Base-by-base conservation (phyloP, 64 coral and sea anemone species). In the Actinia tenebrosa region DNA sequence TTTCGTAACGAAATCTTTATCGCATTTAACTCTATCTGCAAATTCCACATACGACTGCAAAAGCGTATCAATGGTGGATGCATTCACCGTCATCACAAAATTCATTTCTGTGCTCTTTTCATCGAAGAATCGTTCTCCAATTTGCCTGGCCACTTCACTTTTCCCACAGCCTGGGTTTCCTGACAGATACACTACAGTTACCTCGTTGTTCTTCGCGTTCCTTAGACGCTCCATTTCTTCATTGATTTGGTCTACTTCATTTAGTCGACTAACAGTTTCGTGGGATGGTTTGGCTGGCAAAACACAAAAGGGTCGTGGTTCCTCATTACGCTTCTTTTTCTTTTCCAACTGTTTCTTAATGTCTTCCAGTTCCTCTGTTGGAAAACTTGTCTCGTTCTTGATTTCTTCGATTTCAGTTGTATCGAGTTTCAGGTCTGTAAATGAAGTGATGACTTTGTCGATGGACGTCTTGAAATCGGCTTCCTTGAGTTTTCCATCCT, bases 331-430 rank as follows among this genome's bases (percentile, higher is more conserved):
- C 16, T 80, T 86, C 22, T 91, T 91, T 54, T 86, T 30, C 47
- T 87, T 68, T 1, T 46, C 60, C 8, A 91, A 60, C 78, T 91
- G 53, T 79, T 87, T 45, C 47, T 68, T 44, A 10, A 91, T 46
- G 18, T 87, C 60, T 42, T 66, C 20, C 17, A 91, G 15, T 58
- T 91, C 84, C 22, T 91, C 56, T 1, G 89, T 91, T 47, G 71
- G 89, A 85, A 91, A 91, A 13, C 66, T 91, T 45, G 53, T 91
- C 56, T 91, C 84, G 54, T 78, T 86, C 79, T 47, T 63, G 13
- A 91, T 61, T 18, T 91, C 77, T 19, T 91, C 71, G 78, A 91
- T 87, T 10, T 80, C 53, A 17, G 52, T n/a, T 61, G 75, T 86
- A 54, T 54, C 77, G 6, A 91, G 77, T 18, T 79, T 37, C 30